phyloP scores from a whole-genome alignment of 2,888 invertebrate genomes.

The Tipula unca region DNA sequence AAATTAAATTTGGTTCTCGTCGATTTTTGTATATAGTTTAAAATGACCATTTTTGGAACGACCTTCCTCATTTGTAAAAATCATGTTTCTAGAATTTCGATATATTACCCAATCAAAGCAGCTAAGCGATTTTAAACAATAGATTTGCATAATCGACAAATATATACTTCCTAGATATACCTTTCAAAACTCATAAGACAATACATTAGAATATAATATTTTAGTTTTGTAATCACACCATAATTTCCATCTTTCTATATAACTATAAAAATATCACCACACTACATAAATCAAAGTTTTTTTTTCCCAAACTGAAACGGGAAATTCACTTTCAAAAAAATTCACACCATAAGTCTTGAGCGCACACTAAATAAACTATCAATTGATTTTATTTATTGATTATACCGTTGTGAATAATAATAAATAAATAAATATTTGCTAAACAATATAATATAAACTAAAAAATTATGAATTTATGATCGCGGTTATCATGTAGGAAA shows the following conservation, averaged over 20 bases:
- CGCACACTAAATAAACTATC: neutral
- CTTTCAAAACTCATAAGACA: neutral
- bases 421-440: neutral
- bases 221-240: neutral
- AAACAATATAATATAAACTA: neutral
- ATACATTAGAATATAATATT: neutral
- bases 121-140: neutral
- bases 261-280: neutral
- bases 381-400: slow-evolving; percentile 14
- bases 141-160: neutral
- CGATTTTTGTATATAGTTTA: too few species aligned
- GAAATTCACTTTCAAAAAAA: neutral
- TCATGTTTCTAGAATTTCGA: neutral
- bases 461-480: neutral
- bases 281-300: neutral
- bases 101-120: neutral
- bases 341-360: neutral
- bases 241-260: neutral
- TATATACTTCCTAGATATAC: neutral
- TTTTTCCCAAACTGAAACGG: neutral
- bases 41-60: neutral
- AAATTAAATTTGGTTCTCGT: too few species aligned
- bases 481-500: neutral
- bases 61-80: neutral
- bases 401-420: neutral